A percentile compares a stretch with the other conserved stretches of the same genome.
Evolutionary conservation across 2,113 vertebrate genomes (phyloP).

Genomic region (Thunnus maccoyii): DNA sequence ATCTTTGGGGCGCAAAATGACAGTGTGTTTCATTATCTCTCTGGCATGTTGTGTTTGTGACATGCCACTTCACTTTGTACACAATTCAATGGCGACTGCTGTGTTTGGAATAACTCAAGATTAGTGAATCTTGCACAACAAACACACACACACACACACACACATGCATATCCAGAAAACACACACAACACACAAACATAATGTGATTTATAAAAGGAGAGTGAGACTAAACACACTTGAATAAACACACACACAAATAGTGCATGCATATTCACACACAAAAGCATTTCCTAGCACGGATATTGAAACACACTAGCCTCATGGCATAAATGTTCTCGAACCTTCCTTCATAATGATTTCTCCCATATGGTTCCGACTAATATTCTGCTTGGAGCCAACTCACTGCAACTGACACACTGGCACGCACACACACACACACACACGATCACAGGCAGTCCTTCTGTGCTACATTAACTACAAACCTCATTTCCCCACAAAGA

Average conservation of each 20-base stretch:
- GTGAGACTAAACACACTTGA: constrained; percentile 33
- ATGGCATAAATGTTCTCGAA: constrained; percentile 63
- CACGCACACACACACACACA: constrained; percentile 3
- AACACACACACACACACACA: not conserved
- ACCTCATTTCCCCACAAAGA: constrained; percentile 81
- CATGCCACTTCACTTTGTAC: constrained; percentile 25
- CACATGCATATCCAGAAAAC: too few species aligned
- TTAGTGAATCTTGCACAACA: not conserved
- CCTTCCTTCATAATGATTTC: constrained; percentile 73
- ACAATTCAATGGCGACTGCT: constrained; percentile 14
- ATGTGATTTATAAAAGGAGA: constrained; percentile 41
- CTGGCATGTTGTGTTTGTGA: constrained; percentile 27
- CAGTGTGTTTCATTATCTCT: constrained; percentile 29
- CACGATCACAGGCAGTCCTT: constrained; percentile 64
- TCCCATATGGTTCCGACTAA: constrained; percentile 78
- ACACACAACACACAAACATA: not conserved
- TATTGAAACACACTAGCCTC: constrained; percentile 48
- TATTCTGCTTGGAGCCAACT: constrained; percentile 72
- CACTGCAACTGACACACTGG: constrained; percentile 58
- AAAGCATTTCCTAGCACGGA: constrained; percentile 11
- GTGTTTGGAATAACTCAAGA: constrained; percentile 38
- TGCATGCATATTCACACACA: constrained; percentile 30
- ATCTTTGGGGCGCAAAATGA: not conserved
- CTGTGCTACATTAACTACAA: constrained; percentile 83
- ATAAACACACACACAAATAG: constrained; percentile 7